Evolutionary conservation across 37 sponge, comb jelly and placozoan species (phyloP).

Genomic region (Tethya wilhelma): DNA sequence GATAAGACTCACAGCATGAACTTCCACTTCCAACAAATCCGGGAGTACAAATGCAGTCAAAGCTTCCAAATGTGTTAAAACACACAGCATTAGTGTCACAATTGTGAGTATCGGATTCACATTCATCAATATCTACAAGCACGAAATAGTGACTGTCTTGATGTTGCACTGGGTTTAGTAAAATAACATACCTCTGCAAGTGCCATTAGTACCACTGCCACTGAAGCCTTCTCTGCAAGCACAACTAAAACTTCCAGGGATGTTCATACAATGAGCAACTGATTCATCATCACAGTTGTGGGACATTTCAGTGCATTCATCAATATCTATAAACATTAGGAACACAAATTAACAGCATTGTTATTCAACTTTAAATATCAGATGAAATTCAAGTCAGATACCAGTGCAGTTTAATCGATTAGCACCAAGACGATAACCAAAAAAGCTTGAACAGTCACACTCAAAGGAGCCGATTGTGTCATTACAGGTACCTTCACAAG

Average conservation of each 20-base stretch:
- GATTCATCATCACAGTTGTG: conserved; percentile 16
- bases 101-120: not conserved
- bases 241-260: not conserved
- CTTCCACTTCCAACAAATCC: conserved; percentile 29
- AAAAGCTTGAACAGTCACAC: no score
- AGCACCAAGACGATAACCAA: not conserved
- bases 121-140: conserved; percentile 1
- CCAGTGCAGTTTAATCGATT: conserved; percentile 20
- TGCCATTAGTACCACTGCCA: conserved; percentile 11
- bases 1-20: not conserved
- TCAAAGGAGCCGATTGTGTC: no score
- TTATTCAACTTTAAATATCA: not conserved
- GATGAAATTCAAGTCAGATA: not conserved
- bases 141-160: no score
- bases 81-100: not conserved
- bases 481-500: no score
- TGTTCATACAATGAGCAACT: not conserved
- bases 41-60: conserved; percentile 10
- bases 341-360: not conserved
- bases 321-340: conserved; percentile 2
- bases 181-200: not conserved
- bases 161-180: no score
- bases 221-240: not conserved
- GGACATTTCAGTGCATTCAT: not conserved
- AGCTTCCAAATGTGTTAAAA: not conserved